Base-by-base conservation (phyloP, 2,797 vertebrate genomes). In the Psittacula derbiana region DNA sequence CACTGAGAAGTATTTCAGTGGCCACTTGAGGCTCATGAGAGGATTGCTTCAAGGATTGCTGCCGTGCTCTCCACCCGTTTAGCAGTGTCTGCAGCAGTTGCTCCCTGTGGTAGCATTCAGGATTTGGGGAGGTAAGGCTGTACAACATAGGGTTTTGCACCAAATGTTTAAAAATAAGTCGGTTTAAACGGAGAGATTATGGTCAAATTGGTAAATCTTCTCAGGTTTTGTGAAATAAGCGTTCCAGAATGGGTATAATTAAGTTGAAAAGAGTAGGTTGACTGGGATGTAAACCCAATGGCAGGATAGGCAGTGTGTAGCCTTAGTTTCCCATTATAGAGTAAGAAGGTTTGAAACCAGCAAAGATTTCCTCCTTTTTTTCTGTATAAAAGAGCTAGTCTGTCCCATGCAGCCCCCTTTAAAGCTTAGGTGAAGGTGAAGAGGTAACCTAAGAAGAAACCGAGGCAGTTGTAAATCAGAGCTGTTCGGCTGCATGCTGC, bases 21-120 rank as follows among this genome's bases (percentile, higher is more conserved):
- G 38, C 21, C 2, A 6, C 1, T 5, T 1, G 25, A 27, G 25
- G 18, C 13, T 23, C 0, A 0, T 0, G 0, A 13, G 7, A 13
- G 17, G 17, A 4, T 5, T 1, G 4, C 10, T 30, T 2, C 20
- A 4, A 7, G 67, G 9, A 3, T 1, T 0, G 5, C 9, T 15
- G 2, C 7, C 1, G 6, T 4, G 4, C 15, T 31, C 18, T 18
- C 4, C 3, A 12, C 17, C 6, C 9, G 2, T 3, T 28, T 8
- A 12, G 16, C 9, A 15, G 40, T 0, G 11, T 4, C 7, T 21
- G 31, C 38, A 28, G 27, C 8, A 4, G 27, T 4, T 30, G 16
- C 11, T 16, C 16, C 28, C 12, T 0, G 4, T 5, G 41, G 31
- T 19, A 4, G 60, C 9, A 11, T 4, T 1, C 2, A 1, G 11